Percentiles rank a stretch among this genome's conserved stretches.
Conservation (phyloP, 2,888 invertebrate genomes). For the Polymixis flavicincta region DNA sequence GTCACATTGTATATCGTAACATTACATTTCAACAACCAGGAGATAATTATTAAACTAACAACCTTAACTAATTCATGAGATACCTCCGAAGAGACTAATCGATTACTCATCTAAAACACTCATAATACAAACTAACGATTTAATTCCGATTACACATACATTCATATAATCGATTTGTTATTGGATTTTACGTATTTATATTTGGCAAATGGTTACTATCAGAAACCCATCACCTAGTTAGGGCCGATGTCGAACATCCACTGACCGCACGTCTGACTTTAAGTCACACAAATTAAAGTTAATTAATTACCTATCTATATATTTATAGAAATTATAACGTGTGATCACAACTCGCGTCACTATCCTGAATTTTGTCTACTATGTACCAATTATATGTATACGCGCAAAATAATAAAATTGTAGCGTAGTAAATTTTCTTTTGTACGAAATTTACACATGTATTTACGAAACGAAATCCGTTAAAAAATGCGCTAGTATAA, state of each 20-base stretch:
- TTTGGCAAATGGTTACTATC: slow-evolving; percentile 87
- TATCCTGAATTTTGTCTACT: slow-evolving; percentile 52
- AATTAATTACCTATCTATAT: slow-evolving; percentile 81
- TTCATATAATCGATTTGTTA: slow-evolving; percentile 73
- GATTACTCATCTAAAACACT: slow-evolving; percentile 80
- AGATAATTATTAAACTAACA: slow-evolving; percentile 84
- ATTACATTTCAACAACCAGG: slow-evolving; percentile 88
- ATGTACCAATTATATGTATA: slow-evolving; percentile 43
- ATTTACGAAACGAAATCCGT: slow-evolving; percentile 54
- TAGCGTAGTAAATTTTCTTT: slow-evolving; percentile 56
- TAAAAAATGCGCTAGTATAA: slow-evolving; percentile 64
- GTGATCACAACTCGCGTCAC: slow-evolving; percentile 65
- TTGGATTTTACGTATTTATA: slow-evolving; percentile 84
- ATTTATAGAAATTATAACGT: slow-evolving; percentile 70
- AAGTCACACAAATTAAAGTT: slow-evolving; percentile 78
- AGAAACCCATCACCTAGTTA: slow-evolving; percentile 77
- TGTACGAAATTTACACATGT: slow-evolving; percentile 71
- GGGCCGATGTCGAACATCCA: slow-evolving; percentile 80
- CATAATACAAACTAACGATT: slow-evolving; percentile 73
- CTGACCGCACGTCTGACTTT: slow-evolving; percentile 81
- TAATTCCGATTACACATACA: slow-evolving; percentile 68
- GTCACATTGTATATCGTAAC: slow-evolving; percentile 76
- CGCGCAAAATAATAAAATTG: slow-evolving; percentile 36
- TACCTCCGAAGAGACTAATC: slow-evolving; percentile 79
- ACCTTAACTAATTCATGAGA: slow-evolving; percentile 85